Base-by-base conservation (phyloP, 53 echinoderm and acorn worm genomes). In the Mesocentrotus franciscanus region DNA sequence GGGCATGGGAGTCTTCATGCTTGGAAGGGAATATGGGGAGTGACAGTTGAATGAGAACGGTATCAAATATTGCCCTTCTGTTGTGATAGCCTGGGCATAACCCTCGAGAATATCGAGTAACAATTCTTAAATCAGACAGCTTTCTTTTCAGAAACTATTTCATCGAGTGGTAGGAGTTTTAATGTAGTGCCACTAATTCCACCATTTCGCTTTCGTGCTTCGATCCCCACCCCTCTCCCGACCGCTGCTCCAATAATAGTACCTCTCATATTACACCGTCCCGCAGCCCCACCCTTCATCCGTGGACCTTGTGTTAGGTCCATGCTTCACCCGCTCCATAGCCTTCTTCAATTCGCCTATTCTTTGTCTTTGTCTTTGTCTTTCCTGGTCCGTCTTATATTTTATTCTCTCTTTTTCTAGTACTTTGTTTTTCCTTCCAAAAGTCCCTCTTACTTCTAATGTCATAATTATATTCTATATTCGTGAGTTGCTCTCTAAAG, bases 21-120 rank as follows among this genome's bases (percentile, higher is more conserved):
- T 91, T 18, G 68, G 64, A 66, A 66, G 68, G 36, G 24, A 91
- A 30, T n/a, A 87, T 87, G 12, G 58, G 58, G 87, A 87, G 58
- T 85, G 95, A 94, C 95, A 94, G 95, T 13, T 94, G 85, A 93
- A 93, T 87, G 87, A 66, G 87, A 56, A 85, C 13, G 95, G 95
- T 94, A 85, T 94, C 87, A 61, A 85, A 85, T 94, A 64, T 64
- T 94, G 70, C 95, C 95, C 56, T 15, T 66, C 42, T 94, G 95
- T 94, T 94, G 42, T 94, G 62, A 66, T 94, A 94, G 85, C 95
- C 95, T 94, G 68, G 60, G 35, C 85, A 56, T 93, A 64, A 85
- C 95, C 95, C 87, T 18, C 42, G 85, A 57, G 94, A 59, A 39
- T 81, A 94, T 94, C 83, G 60, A 58, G 78, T 94, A 94, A 87